Evolutionary conservation across 2,113 vertebrate species (phyloP).

Genomic region (Hoplias malabaricus): DNA sequence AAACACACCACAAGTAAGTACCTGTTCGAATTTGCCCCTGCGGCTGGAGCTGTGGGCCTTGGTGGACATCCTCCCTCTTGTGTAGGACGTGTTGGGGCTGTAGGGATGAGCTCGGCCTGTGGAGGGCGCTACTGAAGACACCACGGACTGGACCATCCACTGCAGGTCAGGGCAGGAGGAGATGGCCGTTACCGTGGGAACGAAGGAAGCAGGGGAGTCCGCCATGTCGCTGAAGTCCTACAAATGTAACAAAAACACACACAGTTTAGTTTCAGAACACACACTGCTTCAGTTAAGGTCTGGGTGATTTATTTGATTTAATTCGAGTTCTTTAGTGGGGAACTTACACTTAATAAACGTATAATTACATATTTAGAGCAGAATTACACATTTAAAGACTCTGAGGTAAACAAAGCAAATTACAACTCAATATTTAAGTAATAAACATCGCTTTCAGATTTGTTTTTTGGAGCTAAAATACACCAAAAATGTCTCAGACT

Average conservation of each 20-base stretch:
- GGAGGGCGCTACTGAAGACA: conserved; percentile 85
- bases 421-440: too few relatives aligned
- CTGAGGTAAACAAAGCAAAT: too few relatives aligned
- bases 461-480: too few relatives aligned
- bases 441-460: too few relatives aligned
- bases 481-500: too few relatives aligned
- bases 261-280: conserved; percentile 13
- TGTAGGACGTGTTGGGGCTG: conserved; percentile 69
- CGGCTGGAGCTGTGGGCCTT: conserved; percentile 75
- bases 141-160: conserved; percentile 90
- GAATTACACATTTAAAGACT: too few relatives aligned
- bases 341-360: too few relatives aligned
- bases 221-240: conserved; percentile 90
- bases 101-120: conserved; percentile 82
- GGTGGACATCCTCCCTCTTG: conserved; percentile 68
- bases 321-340: too few relatives aligned
- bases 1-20: conserved; percentile 68
- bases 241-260: conserved; percentile 37
- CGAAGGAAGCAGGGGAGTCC: conserved; percentile 84
- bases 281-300: too few relatives aligned
- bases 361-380: too few relatives aligned
- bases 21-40: conserved; percentile 86
- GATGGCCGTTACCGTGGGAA: conserved; percentile 89
- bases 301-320: too few relatives aligned
- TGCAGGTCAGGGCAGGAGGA: conserved; percentile 86